Conservation (phyloP, 2,888 invertebrate genomes). For the Proisotoma minuta region DNA sequence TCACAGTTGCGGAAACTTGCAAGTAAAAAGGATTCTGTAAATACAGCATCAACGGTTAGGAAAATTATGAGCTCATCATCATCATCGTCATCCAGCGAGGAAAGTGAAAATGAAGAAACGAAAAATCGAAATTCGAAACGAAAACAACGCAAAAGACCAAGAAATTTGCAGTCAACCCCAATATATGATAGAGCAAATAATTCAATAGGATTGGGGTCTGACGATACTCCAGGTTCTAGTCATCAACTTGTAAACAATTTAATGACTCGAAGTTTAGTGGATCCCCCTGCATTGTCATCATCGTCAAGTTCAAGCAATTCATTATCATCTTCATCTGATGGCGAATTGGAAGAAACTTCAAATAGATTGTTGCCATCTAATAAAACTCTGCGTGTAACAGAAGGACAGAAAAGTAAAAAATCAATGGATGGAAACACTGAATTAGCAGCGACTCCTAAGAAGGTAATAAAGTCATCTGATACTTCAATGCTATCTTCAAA, state of each 20-base stretch:
- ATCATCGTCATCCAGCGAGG: neutral
- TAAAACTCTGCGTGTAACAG: neutral
- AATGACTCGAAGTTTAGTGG: conserved; percentile 20
- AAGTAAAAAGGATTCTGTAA: too few relatives aligned
- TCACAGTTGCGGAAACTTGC: neutral
- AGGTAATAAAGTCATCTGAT: neutral
- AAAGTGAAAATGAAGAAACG: too few relatives aligned
- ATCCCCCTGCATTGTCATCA: conserved; percentile 10
- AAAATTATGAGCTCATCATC: neutral
- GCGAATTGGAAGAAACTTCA: neutral
- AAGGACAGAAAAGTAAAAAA: neutral
- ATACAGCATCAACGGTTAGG: too few relatives aligned
- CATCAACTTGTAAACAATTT: conserved; percentile 23
- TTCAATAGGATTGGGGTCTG: neutral
- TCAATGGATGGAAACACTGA: too few relatives aligned
- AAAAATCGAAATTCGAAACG: neutral
- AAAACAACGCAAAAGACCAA: conserved; percentile 3
- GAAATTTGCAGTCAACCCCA: conserved; percentile 20
- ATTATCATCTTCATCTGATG: conserved; percentile 8
- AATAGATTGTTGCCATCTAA: neutral
- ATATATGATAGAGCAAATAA: conserved; percentile 31
- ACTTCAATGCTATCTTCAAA: neutral
- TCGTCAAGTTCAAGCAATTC: neutral
- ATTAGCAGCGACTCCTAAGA: too few relatives aligned
- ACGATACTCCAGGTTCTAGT: neutral